Conservation (phyloP, 2,113 vertebrate species). For the Loxodonta africana region DNA sequence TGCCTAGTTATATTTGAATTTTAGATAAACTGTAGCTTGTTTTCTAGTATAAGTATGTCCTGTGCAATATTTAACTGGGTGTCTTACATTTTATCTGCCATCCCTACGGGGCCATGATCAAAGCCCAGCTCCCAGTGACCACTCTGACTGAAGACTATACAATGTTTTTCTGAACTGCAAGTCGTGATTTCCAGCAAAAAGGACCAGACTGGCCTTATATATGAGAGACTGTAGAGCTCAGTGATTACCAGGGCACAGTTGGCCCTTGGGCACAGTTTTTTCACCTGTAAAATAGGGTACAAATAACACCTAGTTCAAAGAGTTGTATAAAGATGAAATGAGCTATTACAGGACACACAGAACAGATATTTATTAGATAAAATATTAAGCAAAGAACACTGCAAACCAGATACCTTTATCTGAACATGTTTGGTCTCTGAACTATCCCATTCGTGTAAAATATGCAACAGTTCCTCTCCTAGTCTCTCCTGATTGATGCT, state of each 20-base stretch:
- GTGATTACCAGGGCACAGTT: neutral
- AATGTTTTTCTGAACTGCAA: neutral
- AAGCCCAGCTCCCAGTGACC: neutral
- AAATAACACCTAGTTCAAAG: neutral
- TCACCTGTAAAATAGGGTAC: neutral
- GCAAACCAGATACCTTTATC: neutral
- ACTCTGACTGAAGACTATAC: too few relatives aligned
- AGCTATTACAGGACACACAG: neutral
- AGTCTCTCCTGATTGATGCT: neutral
- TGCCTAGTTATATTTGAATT: neutral
- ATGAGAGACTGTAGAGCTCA: neutral
- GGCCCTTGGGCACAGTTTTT: neutral
- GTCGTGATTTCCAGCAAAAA: neutral
- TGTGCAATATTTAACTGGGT: neutral
- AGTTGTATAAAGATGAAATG: neutral
- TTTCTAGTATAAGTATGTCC: neutral
- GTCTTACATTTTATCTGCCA: neutral
- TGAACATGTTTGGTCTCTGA: neutral
- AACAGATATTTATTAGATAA: neutral
- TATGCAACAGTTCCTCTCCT: neutral
- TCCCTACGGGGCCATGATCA: neutral
- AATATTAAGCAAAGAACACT: neutral
- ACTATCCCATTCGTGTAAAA: neutral
- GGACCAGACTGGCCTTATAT: neutral
- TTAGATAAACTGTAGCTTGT: neutral